These are phyloP conservation scores for Macroteleia sp. DNA, from an alignment of 2,888 invertebrate genomes.

Conservation along the genomic window DNA sequence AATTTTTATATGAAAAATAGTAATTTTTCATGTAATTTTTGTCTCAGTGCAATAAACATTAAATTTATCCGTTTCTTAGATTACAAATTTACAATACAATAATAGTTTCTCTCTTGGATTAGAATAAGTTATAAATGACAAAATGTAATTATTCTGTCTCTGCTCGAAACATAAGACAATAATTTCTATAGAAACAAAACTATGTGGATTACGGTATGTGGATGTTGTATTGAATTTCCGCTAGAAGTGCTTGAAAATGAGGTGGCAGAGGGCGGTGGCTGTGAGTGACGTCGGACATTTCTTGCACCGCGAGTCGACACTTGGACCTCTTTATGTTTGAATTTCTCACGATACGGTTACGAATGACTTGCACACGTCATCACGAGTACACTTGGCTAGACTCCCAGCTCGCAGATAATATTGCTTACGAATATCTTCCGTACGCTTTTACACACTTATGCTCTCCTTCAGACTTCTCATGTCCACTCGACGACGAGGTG, in stretches of 20 bases:
- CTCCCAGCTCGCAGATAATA: constrained; percentile 53
- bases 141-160: too few relatives aligned
- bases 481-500: constrained; percentile 53
- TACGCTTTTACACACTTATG: constrained; percentile 53
- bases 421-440: constrained; percentile 59
- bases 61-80: too few relatives aligned
- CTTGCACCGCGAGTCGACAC: constrained; percentile 42
- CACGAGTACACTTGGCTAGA: constrained; percentile 71
- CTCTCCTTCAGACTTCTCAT: constrained; percentile 60
- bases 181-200: too few relatives aligned
- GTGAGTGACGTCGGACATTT: constrained; percentile 44
- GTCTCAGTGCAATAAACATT: too few relatives aligned
- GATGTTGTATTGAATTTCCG: constrained; percentile 1
- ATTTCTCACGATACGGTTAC: constrained; percentile 82
- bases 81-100: too few relatives aligned
- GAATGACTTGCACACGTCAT: constrained; percentile 80
- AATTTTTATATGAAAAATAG: too few relatives aligned
- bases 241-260: not conserved
- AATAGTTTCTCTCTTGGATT: too few relatives aligned
- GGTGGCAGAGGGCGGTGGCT: constrained; percentile 39
- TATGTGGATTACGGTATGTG: too few relatives aligned
- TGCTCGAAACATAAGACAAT: too few relatives aligned
- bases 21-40: too few relatives aligned
- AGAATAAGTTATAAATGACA: too few relatives aligned
- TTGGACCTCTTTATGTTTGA: constrained; percentile 74